phyloP scores from a whole-genome alignment of 2,797 vertebrate genomes.

The Platyrinchus mystaceus region DNA sequence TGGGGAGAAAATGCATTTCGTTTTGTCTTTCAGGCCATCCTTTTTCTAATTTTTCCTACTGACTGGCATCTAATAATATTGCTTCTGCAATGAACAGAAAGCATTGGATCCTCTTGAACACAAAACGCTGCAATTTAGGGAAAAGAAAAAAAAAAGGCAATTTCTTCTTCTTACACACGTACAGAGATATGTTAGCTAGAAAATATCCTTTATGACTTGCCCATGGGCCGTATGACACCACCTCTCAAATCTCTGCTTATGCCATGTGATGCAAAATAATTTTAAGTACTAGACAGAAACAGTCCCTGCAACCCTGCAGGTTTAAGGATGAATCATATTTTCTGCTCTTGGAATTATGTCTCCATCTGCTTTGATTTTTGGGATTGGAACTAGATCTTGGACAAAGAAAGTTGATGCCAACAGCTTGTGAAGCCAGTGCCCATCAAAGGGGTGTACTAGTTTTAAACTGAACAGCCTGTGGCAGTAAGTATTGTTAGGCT shows the following conservation, averaged over 20 bases:
- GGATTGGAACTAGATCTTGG: background rate
- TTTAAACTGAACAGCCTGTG: background rate
- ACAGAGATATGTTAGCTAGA: background rate
- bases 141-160: background rate
- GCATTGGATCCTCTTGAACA: constrained; percentile 3
- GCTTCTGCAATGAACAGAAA: constrained; percentile 34
- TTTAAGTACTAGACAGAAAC: constrained; percentile 4
- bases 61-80: constrained; percentile 44
- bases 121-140: background rate
- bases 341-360: background rate
- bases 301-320: background rate
- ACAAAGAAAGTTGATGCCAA: background rate
- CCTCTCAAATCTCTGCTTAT: background rate
- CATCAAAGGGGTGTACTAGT: background rate
- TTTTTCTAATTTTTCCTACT: constrained; percentile 33
- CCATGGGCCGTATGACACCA: background rate
- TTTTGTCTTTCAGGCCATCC: background rate
- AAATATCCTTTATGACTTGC: constrained; percentile 1
- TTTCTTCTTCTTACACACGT: background rate
- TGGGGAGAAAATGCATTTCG: background rate
- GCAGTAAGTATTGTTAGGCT: background rate
- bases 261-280: background rate
- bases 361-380: constrained; percentile 32
- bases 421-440: background rate
- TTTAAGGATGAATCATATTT: constrained; percentile 20